A percentile compares a stretch with the other conserved stretches of the same genome.
Evolutionary conservation across 2,797 vertebrate species (phyloP).

Genomic region (Alca torda): DNA sequence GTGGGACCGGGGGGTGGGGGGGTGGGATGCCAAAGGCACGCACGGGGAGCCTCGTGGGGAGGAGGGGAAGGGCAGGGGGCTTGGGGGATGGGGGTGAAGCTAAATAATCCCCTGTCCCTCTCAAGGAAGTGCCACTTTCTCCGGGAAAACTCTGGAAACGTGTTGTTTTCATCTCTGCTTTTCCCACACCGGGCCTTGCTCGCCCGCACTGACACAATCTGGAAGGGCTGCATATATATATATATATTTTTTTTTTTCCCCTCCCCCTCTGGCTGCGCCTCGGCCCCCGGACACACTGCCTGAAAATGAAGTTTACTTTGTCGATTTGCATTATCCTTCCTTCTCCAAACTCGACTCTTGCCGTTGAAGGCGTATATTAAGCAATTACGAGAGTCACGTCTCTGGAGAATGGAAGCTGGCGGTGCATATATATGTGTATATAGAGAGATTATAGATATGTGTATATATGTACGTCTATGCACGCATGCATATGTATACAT

Average conservation of each 20-base stretch:
- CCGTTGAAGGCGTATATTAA: constrained; percentile 45
- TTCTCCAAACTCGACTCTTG: constrained; percentile 45
- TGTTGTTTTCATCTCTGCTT: constrained; percentile 12
- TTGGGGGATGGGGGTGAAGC: not conserved
- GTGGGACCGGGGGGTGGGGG: not conserved
- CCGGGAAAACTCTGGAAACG: constrained; percentile 67
- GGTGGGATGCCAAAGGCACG: constrained; percentile 44
- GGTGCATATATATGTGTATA: constrained; percentile 18
- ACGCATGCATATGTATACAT: not conserved
- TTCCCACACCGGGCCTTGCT: constrained; percentile 57
- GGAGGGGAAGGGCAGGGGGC: not conserved
- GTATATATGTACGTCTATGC: not conserved
- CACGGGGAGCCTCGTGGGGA: not conserved
- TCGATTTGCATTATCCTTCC: constrained; percentile 22
- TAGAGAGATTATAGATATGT: not conserved
- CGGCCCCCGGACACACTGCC: constrained; percentile 59
- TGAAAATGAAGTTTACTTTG: constrained; percentile 80
- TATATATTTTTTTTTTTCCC: not conserved
- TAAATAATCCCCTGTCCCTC: constrained; percentile 9
- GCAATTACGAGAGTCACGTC: constrained; percentile 29
- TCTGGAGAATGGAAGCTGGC: constrained; percentile 62
- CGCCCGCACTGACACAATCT: constrained; percentile 51
- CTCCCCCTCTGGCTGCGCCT: not conserved
- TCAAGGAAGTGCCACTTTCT: constrained; percentile 67
- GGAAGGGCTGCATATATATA: constrained; percentile 39